Evolutionary conservation across 2,888 invertebrate genomes (phyloP), one percentile per base, ranked within the genome.

Genomic region (Caenorhabditis japonica): DNA sequence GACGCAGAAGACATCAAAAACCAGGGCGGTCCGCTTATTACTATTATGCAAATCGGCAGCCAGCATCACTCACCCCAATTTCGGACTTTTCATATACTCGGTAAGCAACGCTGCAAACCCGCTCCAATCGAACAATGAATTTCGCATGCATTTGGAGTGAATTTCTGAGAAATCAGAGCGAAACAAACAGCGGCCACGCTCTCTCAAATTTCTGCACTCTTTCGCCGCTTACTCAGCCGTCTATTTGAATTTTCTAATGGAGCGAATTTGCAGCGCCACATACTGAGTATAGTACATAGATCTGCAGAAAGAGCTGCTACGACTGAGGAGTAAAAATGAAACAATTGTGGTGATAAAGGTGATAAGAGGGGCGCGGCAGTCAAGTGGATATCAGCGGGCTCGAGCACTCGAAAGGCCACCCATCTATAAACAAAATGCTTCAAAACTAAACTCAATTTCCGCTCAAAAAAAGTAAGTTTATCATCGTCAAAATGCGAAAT

Each of bases 21-120:
- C 55, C 62, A 62, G 33, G 34, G 13, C 36, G 46, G 53, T 17
- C 46, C 39, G 46, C 62, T 61, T 61, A 61, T 61, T 62, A 62
- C 62, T 62, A 62, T 62, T n/a, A n/a, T n/a, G 62, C 62, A 62
- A 62, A 62, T 62, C 62, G 62, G 62, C 47, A 55, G 53, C 55
- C 62, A 62, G 53, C 60, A 33, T 47, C 59, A 25, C 43, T 60
- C 52, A 38, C 39, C 61, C 55, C 62, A 62, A 62, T 55, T 62
- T 55, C 55, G 62, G 55, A 62, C 62, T 62, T 47, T 55, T 55
- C 38, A 53, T 62, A n/a, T n/a, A n/a, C n/a, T n/a, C n/a, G n/a
- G n/a, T n/a, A n/a, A n/a, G n/a, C n/a, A n/a, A n/a, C n/a, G n/a
- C n/a, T n/a, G n/a, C n/a, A n/a, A n/a, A n/a, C n/a, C n/a, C n/a